phyloP scores from a whole-genome alignment of 2,797 vertebrate species.

The Melanotaenia pygmaea region DNA sequence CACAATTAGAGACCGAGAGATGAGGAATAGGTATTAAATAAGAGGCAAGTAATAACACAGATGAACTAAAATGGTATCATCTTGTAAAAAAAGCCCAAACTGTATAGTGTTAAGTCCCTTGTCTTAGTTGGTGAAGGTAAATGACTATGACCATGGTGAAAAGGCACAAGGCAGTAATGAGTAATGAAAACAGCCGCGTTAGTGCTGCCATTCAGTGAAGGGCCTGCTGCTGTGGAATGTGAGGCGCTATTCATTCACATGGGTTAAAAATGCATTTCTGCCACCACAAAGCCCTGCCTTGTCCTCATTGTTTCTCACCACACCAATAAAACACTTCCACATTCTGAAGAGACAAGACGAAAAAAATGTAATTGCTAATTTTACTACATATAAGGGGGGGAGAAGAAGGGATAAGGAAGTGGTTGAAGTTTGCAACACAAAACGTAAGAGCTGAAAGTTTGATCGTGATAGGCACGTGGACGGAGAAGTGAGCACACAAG shows the following conservation, averaged over 20 bases:
- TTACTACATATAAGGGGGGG: constrained; percentile 44
- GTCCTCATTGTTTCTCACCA: constrained; percentile 80
- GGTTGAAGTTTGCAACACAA: constrained; percentile 5
- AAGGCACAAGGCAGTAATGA: constrained; percentile 81
- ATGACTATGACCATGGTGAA: constrained; percentile 68
- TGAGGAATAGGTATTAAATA: no score
- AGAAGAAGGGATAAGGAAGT: background rate
- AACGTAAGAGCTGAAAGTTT: constrained; percentile 60
- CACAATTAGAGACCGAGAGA: background rate
- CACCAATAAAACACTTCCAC: constrained; percentile 78
- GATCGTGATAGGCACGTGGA: constrained; percentile 60
- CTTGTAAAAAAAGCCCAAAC: background rate
- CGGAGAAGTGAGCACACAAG: constrained; percentile 55
- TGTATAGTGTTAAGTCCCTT: constrained; percentile 7
- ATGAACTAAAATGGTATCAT: background rate
- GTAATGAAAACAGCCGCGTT: constrained; percentile 80
- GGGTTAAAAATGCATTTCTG: constrained; percentile 83
- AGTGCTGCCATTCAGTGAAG: constrained; percentile 77
- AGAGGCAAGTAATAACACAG: background rate
- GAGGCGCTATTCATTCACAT: constrained; percentile 83
- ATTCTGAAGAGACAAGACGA: constrained; percentile 54
- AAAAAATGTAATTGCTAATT: constrained; percentile 68
- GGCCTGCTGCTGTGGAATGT: constrained; percentile 82
- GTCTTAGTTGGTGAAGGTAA: constrained; percentile 55
- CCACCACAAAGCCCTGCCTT: constrained; percentile 82